Conservation (phyloP, 2,797 vertebrate species). For the Acridotheres tristis region DNA sequence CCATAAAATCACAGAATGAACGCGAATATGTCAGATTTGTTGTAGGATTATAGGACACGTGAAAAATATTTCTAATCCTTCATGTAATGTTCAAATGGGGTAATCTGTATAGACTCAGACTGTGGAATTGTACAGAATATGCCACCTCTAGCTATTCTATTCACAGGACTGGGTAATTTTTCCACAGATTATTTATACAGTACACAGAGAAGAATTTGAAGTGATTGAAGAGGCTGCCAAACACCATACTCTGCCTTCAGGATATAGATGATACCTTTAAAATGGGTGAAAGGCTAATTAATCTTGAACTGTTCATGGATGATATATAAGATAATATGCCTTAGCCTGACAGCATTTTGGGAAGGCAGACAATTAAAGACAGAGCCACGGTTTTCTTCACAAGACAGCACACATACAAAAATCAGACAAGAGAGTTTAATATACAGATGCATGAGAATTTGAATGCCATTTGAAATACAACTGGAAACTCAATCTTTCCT, state of each 20-base stretch:
- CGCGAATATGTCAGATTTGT: not conserved
- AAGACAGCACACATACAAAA: not conserved
- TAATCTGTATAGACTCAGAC: not conserved
- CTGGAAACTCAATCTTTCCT: not conserved
- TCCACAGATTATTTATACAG: slow-evolving; percentile 45
- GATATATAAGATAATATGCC: slow-evolving; percentile 37
- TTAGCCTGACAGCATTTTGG: slow-evolving; percentile 34
- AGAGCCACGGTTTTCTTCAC: slow-evolving; percentile 13
- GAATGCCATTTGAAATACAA: slow-evolving; percentile 4
- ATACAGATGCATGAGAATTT: slow-evolving; percentile 24
- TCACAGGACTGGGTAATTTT: slow-evolving; percentile 34
- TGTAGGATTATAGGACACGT: not conserved
- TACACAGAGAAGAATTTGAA: slow-evolving; percentile 37
- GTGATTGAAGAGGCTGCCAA: slow-evolving; percentile 62
- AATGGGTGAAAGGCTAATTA: slow-evolving; percentile 67
- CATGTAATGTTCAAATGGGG: not conserved
- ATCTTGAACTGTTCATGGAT: slow-evolving; percentile 49
- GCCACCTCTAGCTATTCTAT: not conserved
- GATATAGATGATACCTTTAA: slow-evolving; percentile 66
- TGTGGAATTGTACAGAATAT: not conserved
- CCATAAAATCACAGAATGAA: slow-evolving; percentile 9
- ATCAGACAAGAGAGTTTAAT: not conserved
- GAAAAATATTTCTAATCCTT: slow-evolving; percentile 23
- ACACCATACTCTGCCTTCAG: slow-evolving; percentile 42
- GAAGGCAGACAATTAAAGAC: slow-evolving; percentile 30